Evolutionary conservation across 2,113 vertebrate genomes (phyloP).

Genomic region (Myiopsitta monachus): DNA sequence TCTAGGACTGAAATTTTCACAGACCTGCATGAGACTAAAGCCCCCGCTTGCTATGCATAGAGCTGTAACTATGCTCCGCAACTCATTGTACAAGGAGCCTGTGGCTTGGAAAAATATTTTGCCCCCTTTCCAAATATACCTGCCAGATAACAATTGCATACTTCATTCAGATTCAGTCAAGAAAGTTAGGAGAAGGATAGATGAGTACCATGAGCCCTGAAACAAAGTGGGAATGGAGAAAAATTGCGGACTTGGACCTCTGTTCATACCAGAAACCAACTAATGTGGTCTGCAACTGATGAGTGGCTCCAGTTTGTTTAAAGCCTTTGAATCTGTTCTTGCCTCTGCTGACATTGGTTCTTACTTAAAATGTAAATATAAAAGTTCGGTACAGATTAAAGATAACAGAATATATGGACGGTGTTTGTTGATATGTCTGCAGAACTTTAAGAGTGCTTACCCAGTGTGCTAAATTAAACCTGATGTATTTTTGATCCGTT

Average conservation of each 20-base stretch:
- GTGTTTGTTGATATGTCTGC: background rate
- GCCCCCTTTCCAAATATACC: background rate
- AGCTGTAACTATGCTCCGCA: background rate
- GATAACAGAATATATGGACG: background rate
- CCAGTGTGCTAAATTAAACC: slow-evolving; percentile 8
- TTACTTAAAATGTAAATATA: background rate
- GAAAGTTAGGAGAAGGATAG: background rate
- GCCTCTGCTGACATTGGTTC: background rate
- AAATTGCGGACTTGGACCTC: background rate
- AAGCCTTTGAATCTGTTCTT: background rate
- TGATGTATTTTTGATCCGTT: background rate
- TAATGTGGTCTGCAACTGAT: background rate
- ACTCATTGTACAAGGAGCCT: background rate
- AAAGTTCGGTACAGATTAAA: background rate
- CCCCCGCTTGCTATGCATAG: background rate
- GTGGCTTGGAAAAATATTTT: background rate
- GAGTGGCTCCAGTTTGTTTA: background rate
- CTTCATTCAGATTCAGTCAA: background rate
- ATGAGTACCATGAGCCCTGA: background rate
- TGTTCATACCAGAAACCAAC: background rate
- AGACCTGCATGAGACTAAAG: background rate
- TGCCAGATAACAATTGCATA: background rate
- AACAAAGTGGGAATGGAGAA: background rate
- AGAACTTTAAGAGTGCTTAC: background rate
- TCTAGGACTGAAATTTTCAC: background rate